Evolutionary conservation across 1,140 invertebrate species (phyloP), one percentile per base, ranked within the genome.

Genomic region (Hetaerina americana): DNA sequence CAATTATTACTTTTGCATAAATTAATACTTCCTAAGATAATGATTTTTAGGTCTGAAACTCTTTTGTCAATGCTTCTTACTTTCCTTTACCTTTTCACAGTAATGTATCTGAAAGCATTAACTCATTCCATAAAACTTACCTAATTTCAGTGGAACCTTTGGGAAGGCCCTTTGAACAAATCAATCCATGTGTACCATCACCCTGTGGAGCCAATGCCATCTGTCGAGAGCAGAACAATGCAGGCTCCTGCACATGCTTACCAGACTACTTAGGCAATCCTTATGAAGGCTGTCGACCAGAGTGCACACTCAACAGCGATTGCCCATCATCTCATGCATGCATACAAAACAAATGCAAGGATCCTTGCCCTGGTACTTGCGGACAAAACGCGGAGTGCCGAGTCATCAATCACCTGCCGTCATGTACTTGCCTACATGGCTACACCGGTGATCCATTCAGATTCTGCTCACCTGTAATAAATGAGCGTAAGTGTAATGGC

Each of bases 191-290:
- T 73, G 73, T 76, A 70, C 80, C 80, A 24, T 79, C 79, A 70
- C 79, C 80, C 18, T 85, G 84, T 71, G 83, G 83, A 25, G 75
- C 77, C 0, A 84, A 84, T 75, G 79, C 84, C 28, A 76, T 80
- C 27, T 87, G 80, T 72, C 72, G 76, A 15, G 78, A 80, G 22
- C 72, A 74, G 70, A 79, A 79, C 71, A 78, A 78, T 71, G 76
- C 77, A 12, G 78, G 84, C 5, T 76, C 82, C 24, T 92, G 90
- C 77, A 82, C 79, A 24, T 91, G 89, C 77, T 74, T 86, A 27
- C 81, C 86, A 26, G 85, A 87, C 71, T 90, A 88, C 77, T 83
- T 88, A 75, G 89, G 89, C 66, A 87, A 90, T 78, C 88, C 89
- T n/a, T 80, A 81, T 70, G 74, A 75, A 24, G 78, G 80, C 70